phyloP scores from a whole-genome alignment of 2,797 vertebrate genomes.

The Melanotaenia maccullochi region DNA sequence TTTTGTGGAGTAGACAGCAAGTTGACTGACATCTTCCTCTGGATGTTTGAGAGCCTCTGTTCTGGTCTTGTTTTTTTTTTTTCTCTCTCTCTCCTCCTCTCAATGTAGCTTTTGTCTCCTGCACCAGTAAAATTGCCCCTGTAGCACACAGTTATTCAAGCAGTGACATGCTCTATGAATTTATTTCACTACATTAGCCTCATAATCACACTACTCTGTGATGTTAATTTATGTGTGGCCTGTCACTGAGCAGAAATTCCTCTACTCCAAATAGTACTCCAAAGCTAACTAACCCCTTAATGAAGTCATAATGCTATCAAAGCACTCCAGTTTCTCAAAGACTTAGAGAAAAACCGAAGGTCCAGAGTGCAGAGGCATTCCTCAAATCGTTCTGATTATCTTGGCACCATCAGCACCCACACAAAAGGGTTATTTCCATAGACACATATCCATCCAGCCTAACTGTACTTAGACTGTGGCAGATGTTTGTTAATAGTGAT shows the following conservation, averaged over 20 bases:
- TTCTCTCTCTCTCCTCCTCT: not conserved
- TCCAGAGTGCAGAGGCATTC: constrained; percentile 64
- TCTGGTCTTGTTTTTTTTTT: not conserved
- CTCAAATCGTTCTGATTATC: constrained; percentile 70
- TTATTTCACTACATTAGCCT: constrained; percentile 61
- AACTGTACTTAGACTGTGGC: constrained; percentile 45
- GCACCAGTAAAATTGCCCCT: constrained; percentile 12
- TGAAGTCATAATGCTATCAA: constrained; percentile 71
- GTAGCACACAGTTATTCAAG: constrained; percentile 30
- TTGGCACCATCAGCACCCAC: constrained; percentile 69
- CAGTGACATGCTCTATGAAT: constrained; percentile 37
- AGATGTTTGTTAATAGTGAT: constrained; percentile 73
- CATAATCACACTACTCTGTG: constrained; percentile 51
- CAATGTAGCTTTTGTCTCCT: constrained; percentile 35
- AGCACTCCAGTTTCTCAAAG: constrained; percentile 57
- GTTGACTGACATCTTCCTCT: constrained; percentile 12
- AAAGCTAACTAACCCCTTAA: constrained; percentile 72
- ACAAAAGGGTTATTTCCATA: constrained; percentile 66
- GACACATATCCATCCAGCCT: constrained; percentile 64
- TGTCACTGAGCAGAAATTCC: constrained; percentile 64
- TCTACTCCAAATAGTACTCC: constrained; percentile 72
- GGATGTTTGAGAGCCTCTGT: constrained; percentile 4
- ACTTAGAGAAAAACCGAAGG: constrained; percentile 48
- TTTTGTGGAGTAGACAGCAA: constrained; percentile 17
- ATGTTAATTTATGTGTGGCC: constrained; percentile 64